Evolutionary conservation across 2,113 vertebrate species (phyloP).

Genomic region (Amphilophus citrinellus): DNA sequence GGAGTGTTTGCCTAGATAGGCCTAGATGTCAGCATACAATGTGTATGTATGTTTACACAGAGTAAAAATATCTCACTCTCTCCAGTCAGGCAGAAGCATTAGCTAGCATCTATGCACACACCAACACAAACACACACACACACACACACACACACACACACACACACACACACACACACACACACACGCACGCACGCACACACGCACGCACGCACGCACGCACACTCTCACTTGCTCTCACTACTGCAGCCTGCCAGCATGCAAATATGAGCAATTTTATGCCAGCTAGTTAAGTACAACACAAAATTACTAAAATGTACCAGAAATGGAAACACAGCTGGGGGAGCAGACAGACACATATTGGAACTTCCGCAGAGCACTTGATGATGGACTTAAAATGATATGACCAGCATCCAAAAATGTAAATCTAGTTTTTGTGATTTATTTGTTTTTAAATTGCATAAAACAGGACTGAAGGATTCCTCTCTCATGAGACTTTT

Average conservation of each 20-base stretch:
- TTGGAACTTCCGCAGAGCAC: not conserved
- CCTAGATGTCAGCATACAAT: conserved; percentile 20
- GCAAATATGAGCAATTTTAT: conserved; percentile 64
- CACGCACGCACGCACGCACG: not conserved
- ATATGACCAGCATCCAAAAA: not conserved
- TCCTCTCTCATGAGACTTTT: not conserved
- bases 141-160: not conserved
- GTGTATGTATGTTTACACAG: conserved; percentile 42
- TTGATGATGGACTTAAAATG: not conserved
- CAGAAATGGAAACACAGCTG: conserved; percentile 6
- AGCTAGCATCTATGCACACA: conserved; percentile 16
- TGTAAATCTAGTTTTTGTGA: not conserved
- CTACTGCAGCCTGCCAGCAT: conserved; percentile 33
- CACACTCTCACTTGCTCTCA: conserved; percentile 22
- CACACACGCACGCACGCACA: too few relatives aligned
- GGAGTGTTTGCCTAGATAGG: not conserved
- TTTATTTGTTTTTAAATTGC: not conserved
- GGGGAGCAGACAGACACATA: not conserved
- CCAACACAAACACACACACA: not conserved
- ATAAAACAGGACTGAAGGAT: not conserved
- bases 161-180: conserved; percentile 3
- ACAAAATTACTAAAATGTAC: conserved; percentile 32
- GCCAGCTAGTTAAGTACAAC: conserved; percentile 50
- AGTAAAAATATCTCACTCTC: conserved; percentile 72
- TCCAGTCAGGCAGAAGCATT: conserved; percentile 65